Base-by-base conservation (phyloP, 92 coral and sea anemone genomes). In the Anthopleura xanthogrammica region DNA sequence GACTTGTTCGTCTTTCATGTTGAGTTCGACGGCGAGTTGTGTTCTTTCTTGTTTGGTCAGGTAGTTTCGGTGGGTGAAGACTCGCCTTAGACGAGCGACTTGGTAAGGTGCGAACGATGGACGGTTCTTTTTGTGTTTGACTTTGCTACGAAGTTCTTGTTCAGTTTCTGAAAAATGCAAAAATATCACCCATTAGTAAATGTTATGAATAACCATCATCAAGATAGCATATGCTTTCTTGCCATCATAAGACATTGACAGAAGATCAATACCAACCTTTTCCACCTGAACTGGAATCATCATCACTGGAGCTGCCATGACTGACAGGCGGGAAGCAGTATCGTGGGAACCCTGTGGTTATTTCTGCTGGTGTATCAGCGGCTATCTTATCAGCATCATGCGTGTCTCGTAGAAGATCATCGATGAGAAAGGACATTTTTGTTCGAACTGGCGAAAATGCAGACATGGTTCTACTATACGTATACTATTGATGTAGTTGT, bases 1-100 rank as follows among this genome's bases (percentile, higher is more conserved):
- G 77, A 81, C 77, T 81, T 81, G 84, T 68, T 66, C 77, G n/a
- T 81, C 84, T 40, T 23, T 68, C 84, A 81, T 81, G 84, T 81
- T 70, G 52, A 81, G 84, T 57, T 81, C 84, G 40, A 60, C 22
- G 16, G 84, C 77, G 54, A 81, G 50, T 13, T 81, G 84, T 29
- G 19, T n/a, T 19, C 84, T 77, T 52, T 81, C 84, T 81, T 16
- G 56, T 81, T 81, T 70, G 23, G 50, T 55, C 10, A 81, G 64
- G 42, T 81, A 81, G 23, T 81, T 75, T 41, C 65, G 73, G 56
- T 50, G 55, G 52, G 24, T 54, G 56, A 81, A 81, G 48, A 81
- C 58, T 22, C 77, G 46, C 52, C 3, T 41, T 50, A 81, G 77
- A 14, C 66, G 73, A 60, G 54, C 64, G 20, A 66, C 75, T 81